Conservation (phyloP, 2,888 invertebrate species). For the Carcina quercana region DNA sequence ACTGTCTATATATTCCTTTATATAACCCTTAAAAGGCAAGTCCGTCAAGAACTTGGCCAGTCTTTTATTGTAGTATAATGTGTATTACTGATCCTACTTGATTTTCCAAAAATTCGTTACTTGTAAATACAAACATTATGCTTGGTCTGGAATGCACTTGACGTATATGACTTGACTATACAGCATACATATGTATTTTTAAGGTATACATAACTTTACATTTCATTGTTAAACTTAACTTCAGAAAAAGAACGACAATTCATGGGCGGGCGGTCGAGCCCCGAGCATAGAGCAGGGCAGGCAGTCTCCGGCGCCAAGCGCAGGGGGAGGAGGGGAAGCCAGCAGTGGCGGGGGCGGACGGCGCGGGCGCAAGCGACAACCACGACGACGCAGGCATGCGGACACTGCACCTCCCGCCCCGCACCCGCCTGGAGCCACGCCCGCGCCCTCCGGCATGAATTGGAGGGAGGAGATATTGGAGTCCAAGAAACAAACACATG, state of each 20-base stretch:
- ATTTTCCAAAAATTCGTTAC: too few relatives aligned
- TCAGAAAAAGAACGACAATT: constrained; percentile 45
- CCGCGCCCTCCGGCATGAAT: constrained; percentile 40
- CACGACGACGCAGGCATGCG: constrained; percentile 24
- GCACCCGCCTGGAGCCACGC: constrained; percentile 24
- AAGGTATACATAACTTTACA: too few relatives aligned
- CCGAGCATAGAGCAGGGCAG: constrained; percentile 48
- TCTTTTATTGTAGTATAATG: too few relatives aligned
- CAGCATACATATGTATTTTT: too few relatives aligned
- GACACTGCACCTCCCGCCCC: constrained; percentile 25
- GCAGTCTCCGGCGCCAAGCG: constrained; percentile 36
- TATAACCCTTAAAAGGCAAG: too few relatives aligned
- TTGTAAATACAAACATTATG: too few relatives aligned
- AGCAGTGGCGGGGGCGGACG: constrained; percentile 14
- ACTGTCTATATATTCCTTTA: too few relatives aligned
- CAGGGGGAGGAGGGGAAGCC: constrained; percentile 17
- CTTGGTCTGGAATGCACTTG: too few relatives aligned
- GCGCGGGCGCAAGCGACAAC: constrained; percentile 19
- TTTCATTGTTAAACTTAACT: too few relatives aligned
- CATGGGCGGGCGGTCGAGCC: constrained; percentile 41
- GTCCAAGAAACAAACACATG: constrained; percentile 52
- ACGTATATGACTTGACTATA: too few relatives aligned
- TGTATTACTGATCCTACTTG: too few relatives aligned
- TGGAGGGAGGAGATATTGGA: constrained; percentile 69
- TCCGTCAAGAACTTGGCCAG: too few relatives aligned